phyloP scores from a whole-genome alignment of 2,113 vertebrate genomes.

The Aramus guarauna region DNA sequence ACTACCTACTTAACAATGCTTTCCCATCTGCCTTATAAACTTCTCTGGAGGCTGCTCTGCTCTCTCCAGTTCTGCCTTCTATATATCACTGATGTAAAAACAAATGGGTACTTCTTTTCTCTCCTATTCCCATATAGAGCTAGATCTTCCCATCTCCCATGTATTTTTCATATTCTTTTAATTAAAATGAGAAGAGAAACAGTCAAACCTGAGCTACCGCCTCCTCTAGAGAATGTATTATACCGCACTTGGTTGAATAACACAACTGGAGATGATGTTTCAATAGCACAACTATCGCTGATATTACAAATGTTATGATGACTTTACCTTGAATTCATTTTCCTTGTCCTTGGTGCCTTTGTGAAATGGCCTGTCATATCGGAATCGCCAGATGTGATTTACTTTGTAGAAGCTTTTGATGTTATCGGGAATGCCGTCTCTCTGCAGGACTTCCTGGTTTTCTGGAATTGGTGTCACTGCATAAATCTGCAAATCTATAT shows the following conservation, averaged over 20 bases:
- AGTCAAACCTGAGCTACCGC: background rate
- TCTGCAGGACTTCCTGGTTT: constrained; percentile 94
- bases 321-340: constrained; percentile 98
- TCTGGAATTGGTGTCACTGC: constrained; percentile 97
- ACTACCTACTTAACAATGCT: background rate
- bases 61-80: background rate
- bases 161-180: background rate
- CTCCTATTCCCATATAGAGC: background rate
- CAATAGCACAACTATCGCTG: background rate
- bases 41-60: background rate
- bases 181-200: background rate
- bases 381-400: constrained; percentile 97
- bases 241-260: background rate
- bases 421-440: constrained; percentile 95
- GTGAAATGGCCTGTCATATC: constrained; percentile 97
- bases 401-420: constrained; percentile 99
- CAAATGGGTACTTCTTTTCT: background rate
- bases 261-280: background rate
- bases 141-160: background rate
- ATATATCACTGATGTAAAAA: background rate
- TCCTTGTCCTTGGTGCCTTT: constrained; percentile 98
- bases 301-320: background rate
- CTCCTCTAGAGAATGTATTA: background rate
- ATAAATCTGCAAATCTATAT: constrained; percentile 95
- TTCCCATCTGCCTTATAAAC: background rate